Base-by-base conservation (phyloP, 2,888 invertebrate genomes). In the Eristalis intricaria region DNA sequence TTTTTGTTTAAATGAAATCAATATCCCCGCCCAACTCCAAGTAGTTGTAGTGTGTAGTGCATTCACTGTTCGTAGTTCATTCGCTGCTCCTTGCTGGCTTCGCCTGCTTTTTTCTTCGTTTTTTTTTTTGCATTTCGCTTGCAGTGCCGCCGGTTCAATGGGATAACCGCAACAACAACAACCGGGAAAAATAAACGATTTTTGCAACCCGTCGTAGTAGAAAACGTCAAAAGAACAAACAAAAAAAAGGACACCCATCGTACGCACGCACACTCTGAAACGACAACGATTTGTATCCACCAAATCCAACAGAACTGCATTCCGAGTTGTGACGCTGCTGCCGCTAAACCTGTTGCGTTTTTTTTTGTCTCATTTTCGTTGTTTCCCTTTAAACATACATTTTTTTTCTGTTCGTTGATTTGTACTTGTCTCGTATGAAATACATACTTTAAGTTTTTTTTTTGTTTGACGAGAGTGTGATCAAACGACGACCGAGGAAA, bases 321-420 rank as follows among this genome's bases (percentile, higher is more conserved):
- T 83, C 83, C 83, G 43, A 43, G 73, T 70, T 50, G 50, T 50
- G 50, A 68, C 43, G 56, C 74, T 70, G 83, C 71, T 79, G 76
- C 60, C 87, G 84, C 84, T 80, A 87, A 87, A 87, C 87, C 87
- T 87, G 87, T 87, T 87, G 87, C 87, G 38, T 80, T 76, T 73
- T 77, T 74, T 78, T 74, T 73, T 10, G 22, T 23, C 60, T 60
- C 26, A 13, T 65, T 22, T 64, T 11, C 29, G n/a, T 64, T 64
- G 58, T 23, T 58, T 58, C 23, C 58, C 22, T 43, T 60, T 40
- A 32, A 64, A 11, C 32, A 32, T 1, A 32, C 10, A 32, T 38
- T 65, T 65, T 32, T 63, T 23, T 63, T 32, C 8, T 8, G 32
- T 26, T 63, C 26, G 63, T 60, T 76, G 69, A 13, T 29, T 64